A percentile compares a stretch with the other conserved stretches of the same genome.
Conservation (phyloP, 2,888 invertebrate species). For the Clostera curtula region DNA sequence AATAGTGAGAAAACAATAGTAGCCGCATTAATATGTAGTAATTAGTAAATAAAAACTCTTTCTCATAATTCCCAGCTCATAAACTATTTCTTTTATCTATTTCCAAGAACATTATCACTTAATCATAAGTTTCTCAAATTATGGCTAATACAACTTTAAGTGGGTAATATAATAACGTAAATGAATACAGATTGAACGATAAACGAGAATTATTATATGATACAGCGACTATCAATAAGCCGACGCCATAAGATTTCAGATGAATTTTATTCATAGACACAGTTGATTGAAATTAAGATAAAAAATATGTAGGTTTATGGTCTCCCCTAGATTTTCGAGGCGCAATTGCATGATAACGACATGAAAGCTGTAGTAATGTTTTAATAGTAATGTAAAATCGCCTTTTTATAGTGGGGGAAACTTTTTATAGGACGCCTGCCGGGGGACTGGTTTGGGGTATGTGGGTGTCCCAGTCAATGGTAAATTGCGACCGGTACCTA, state of each 20-base stretch:
- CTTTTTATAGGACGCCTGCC: too few species aligned
- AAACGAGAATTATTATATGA: slow-evolving; percentile 14
- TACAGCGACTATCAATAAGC: slow-evolving; percentile 16
- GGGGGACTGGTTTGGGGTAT: too few species aligned
- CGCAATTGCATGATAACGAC: slow-evolving; percentile 26
- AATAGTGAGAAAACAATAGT: too few species aligned
- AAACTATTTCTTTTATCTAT: too few species aligned
- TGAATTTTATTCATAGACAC: slow-evolving; percentile 16
- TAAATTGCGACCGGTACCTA: too few species aligned
- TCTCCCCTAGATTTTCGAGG: slow-evolving; percentile 23
- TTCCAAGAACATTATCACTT: too few species aligned
- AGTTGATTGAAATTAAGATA: slow-evolving; percentile 22
- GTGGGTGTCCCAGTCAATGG: too few species aligned
- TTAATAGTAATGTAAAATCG: slow-evolving; percentile 14
- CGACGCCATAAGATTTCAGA: slow-evolving; percentile 12
- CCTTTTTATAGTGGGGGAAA: neutral
- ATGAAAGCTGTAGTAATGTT: slow-evolving; percentile 38
- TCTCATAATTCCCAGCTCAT: neutral
- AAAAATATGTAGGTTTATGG: slow-evolving; percentile 28
- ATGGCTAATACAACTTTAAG: too few species aligned
- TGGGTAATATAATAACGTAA: neutral
- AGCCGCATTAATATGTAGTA: too few species aligned
- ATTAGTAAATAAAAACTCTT: too few species aligned
- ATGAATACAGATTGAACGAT: slow-evolving; percentile 1
- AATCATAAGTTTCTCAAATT: too few species aligned